Evolutionary conservation across 2,797 vertebrate genomes (phyloP), one percentile per base, ranked within the genome.

Genomic region (Parauchenoglanis punctatus): DNA sequence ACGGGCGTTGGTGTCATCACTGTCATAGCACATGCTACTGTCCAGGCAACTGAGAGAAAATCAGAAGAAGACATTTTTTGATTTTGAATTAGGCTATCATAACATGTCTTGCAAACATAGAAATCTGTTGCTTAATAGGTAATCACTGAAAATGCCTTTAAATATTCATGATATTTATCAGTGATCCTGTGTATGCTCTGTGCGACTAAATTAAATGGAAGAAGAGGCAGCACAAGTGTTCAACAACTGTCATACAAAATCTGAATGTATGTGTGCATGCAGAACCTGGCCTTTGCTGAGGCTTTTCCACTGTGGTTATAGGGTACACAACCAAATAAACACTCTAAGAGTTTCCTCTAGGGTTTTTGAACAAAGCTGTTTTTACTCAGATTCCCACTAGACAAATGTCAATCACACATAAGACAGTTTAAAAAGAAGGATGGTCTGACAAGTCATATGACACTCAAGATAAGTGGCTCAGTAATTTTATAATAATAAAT

Each of bases 1-100:
- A 86, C 97, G 97, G 7, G 97, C 94, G 59, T 99, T 99, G 93
- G 97, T 97, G 1, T 99, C 99, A 0, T 99, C 99, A 0, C 99
- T 99, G 94, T 99, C 98, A 0, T 99, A 99, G 92, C 97, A 98
- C 86, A 95, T 91, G 1, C 95, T 96, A 94, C 96, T 97, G 89
- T 99, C 99, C 92, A 98, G 90, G 56, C 97, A 97, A 94, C 99
- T 99, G 49, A 85, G 91, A 0, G n/a, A 17, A 77, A 59, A 18
- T 65, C 20, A 87, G 44, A 87, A 73, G 49, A 58, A 52, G 11
- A 31, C 11, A 46, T 73, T 59, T 31, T 25, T 7, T n/a, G 28
- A 49, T 20, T 58, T 56, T 80, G 7, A 10, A 80, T 58, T 23
- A 13, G 28, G 18, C 15, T 7, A 17, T 18, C 0, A 17, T 10